Evolutionary conservation across 1,140 invertebrate species (phyloP).

Genomic region (Drosophila lacertosa): DNA sequence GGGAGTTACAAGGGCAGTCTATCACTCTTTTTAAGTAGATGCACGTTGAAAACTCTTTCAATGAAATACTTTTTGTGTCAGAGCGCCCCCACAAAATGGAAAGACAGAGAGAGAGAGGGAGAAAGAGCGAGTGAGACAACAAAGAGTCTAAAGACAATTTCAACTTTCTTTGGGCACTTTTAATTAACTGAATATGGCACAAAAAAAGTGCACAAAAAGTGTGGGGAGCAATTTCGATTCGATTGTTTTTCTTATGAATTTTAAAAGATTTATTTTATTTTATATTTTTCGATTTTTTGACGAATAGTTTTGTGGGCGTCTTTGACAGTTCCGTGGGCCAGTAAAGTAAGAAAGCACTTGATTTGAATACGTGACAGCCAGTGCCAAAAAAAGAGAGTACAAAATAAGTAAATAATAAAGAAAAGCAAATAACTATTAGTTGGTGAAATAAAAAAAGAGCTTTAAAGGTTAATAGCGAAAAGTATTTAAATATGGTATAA

Average conservation of each 20-base stretch:
- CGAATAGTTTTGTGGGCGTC: constrained; percentile 36
- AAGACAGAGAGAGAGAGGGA: constrained; percentile 3
- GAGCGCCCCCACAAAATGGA: not conserved
- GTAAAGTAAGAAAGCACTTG: constrained; percentile 69
- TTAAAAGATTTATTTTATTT: constrained; percentile 17
- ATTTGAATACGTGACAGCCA: constrained; percentile 31
- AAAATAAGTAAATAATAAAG: too few relatives aligned
- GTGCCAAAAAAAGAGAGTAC: constrained; percentile 7
- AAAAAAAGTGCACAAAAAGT: constrained; percentile 34
- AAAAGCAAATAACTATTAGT: too few relatives aligned
- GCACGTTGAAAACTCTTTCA: constrained; percentile 27
- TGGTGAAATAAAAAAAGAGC: not conserved
- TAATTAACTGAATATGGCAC: constrained; percentile 71
- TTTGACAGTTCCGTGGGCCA: constrained; percentile 56
- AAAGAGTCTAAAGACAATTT: constrained; percentile 37
- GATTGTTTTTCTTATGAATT: constrained; percentile 31
- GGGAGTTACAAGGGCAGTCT: constrained; percentile 39
- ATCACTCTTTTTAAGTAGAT: constrained; percentile 8
- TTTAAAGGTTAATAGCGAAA: not conserved
- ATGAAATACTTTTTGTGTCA: not conserved
- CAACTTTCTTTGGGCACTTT: constrained; percentile 72
- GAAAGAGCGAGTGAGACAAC: constrained; percentile 3
- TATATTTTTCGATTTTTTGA: not conserved
- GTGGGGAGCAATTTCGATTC: constrained; percentile 20
- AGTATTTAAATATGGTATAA: not conserved